Evolutionary conservation across 2,888 invertebrate species (phyloP).

Genomic region (Drosophila siamana): DNA sequence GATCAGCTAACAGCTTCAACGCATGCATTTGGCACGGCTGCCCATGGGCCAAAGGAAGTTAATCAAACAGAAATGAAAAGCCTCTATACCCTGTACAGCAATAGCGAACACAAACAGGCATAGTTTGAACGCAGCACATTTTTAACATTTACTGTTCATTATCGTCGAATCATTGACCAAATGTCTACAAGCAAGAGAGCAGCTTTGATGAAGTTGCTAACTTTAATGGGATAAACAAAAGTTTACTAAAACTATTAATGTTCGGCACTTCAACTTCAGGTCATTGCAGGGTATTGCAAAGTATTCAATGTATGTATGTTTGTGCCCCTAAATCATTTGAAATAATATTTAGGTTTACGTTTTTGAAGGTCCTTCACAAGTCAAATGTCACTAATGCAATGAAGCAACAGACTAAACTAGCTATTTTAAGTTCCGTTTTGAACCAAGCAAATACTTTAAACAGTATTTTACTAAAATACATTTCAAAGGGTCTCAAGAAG

Average conservation of each 20-base stretch:
- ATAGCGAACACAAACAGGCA: neutral
- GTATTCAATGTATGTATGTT: too few species aligned
- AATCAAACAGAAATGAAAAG: conserved; percentile 14
- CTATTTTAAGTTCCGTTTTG: neutral
- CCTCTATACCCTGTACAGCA: neutral
- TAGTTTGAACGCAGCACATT: too few species aligned
- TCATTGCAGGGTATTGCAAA: too few species aligned
- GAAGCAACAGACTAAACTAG: neutral
- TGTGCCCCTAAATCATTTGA: neutral
- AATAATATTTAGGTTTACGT: neutral
- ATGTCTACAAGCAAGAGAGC: too few species aligned
- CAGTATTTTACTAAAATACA: neutral
- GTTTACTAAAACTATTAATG: too few species aligned
- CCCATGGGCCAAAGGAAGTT: conserved; percentile 13
- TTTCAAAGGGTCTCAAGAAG: neutral
- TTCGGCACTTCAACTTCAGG: too few species aligned
- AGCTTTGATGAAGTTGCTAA: neutral
- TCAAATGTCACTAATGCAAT: neutral
- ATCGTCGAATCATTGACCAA: too few species aligned
- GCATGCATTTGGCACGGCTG: conserved; percentile 21
- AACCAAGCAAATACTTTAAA: neutral
- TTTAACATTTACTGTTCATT: too few species aligned
- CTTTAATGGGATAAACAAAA: too few species aligned
- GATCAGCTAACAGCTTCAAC: conserved; percentile 23
- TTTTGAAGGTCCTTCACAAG: neutral